These are phyloP conservation scores for Lycophotia porphyrea DNA, from an alignment of 2,888 invertebrate species.

Conservation along the genomic window DNA sequence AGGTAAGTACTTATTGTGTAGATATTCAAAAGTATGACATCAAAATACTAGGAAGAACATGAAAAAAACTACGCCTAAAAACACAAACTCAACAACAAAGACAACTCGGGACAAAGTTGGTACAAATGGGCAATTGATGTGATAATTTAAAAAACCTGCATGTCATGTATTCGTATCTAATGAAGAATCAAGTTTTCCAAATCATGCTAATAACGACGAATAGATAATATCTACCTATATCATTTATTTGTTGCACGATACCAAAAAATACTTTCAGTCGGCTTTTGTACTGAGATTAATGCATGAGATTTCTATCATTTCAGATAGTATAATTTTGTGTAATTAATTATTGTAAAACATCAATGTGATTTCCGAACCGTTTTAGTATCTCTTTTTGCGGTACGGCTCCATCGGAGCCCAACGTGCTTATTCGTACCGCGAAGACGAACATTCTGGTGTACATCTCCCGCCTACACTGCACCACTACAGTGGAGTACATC, in stretches of 20 bases:
- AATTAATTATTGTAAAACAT: neutral
- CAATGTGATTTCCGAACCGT: slow-evolving; percentile 6
- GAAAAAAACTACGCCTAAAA: slow-evolving; percentile 24
- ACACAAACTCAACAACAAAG: no score
- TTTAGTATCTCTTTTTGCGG: no score
- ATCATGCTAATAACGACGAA: slow-evolving; percentile 10
- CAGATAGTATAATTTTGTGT: neutral
- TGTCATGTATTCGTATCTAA: slow-evolving; percentile 1
- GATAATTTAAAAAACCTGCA: slow-evolving; percentile 37
- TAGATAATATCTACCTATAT: neutral
- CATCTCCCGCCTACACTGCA: no score
- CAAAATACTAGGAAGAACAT: slow-evolving; percentile 36
- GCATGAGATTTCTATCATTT: neutral
- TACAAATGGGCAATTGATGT: slow-evolving; percentile 28
- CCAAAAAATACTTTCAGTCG: neutral
- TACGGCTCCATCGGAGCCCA: no score
- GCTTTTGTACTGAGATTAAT: neutral
- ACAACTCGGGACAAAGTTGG: slow-evolving; percentile 20
- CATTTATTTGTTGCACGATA: neutral
- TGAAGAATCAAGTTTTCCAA: slow-evolving; percentile 3
- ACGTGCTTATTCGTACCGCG: no score
- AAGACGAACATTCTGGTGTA: no score
- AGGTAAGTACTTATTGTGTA: neutral
- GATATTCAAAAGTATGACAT: slow-evolving; percentile 48
- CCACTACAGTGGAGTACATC: no score